These are phyloP conservation scores for Eupithecia dodoneata DNA, from an alignment of 2,888 invertebrate genomes.

Conservation along the genomic window DNA sequence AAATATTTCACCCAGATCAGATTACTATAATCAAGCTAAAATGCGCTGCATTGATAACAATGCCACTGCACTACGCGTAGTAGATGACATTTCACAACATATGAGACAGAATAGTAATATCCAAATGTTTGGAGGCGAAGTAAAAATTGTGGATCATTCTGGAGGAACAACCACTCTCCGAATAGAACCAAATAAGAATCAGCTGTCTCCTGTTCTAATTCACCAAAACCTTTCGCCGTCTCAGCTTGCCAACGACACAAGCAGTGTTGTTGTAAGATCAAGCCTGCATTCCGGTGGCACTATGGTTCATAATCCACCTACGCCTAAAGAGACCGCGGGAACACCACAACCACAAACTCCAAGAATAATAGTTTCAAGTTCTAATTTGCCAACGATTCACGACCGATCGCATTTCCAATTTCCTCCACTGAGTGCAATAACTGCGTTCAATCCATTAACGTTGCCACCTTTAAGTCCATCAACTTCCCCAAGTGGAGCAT, in stretches of 20 bases:
- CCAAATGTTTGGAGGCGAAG: slow-evolving; percentile 91
- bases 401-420: slow-evolving; percentile 85
- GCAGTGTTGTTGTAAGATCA: slow-evolving; percentile 90
- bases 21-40: slow-evolving; percentile 78
- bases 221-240: slow-evolving; percentile 80
- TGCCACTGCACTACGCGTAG: slow-evolving; percentile 76
- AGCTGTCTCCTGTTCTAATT: slow-evolving; percentile 83
- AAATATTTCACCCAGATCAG: slow-evolving; percentile 73
- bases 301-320: slow-evolving; percentile 86
- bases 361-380: slow-evolving; percentile 81
- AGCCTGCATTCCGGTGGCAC: slow-evolving; percentile 93
- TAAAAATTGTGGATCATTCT: slow-evolving; percentile 88
- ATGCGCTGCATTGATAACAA: slow-evolving; percentile 80
- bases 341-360: slow-evolving; percentile 80
- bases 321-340: slow-evolving; percentile 74
- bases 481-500: slow-evolving; percentile 82
- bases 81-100: slow-evolving; percentile 85
- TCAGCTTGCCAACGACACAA: slow-evolving; percentile 70
- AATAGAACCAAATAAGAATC: slow-evolving; percentile 86
- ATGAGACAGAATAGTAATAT: slow-evolving; percentile 80
- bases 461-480: slow-evolving; percentile 82
- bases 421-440: slow-evolving; percentile 88
- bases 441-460: slow-evolving; percentile 88
- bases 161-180: slow-evolving; percentile 88
- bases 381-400: slow-evolving; percentile 82